Evolutionary conservation across 2,797 vertebrate species (phyloP).

Genomic region (Hafferia zeledoni): DNA sequence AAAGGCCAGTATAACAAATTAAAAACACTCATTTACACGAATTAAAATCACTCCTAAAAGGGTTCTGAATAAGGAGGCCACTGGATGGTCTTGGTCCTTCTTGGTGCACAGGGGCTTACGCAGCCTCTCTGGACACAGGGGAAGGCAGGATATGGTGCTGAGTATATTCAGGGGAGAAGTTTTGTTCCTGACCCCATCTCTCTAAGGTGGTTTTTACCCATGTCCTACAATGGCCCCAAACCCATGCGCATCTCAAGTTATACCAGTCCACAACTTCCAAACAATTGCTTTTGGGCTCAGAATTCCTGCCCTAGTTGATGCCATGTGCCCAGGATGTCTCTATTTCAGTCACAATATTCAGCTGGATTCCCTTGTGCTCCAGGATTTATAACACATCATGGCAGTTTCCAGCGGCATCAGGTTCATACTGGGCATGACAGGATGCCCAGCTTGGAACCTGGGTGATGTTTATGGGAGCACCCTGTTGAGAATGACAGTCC

Average conservation of each 20-base stretch:
- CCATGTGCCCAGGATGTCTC: accelerated
- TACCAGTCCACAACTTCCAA: background rate
- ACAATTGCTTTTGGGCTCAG: background rate
- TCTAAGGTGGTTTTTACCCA: background rate
- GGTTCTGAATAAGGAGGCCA: slow-evolving; percentile 56
- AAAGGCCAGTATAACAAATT: slow-evolving; percentile 83
- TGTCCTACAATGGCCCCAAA: background rate
- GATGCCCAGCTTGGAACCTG: background rate
- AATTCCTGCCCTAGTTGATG: background rate
- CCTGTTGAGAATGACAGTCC: background rate
- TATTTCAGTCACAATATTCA: background rate
- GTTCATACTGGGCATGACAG: background rate
- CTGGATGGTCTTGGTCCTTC: slow-evolving; percentile 42
- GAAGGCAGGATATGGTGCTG: background rate
- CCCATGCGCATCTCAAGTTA: accelerated
- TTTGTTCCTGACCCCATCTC: background rate
- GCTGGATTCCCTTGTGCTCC: background rate
- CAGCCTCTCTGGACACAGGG: background rate
- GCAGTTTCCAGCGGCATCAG: background rate
- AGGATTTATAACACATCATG: background rate
- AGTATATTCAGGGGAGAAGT: background rate
- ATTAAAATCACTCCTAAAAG: slow-evolving; percentile 78
- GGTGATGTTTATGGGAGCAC: background rate
- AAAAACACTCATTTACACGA: slow-evolving; percentile 83
- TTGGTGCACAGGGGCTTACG: background rate